Evolutionary conservation across 2,888 invertebrate species (phyloP).

Genomic region (Macropis europaea): DNA sequence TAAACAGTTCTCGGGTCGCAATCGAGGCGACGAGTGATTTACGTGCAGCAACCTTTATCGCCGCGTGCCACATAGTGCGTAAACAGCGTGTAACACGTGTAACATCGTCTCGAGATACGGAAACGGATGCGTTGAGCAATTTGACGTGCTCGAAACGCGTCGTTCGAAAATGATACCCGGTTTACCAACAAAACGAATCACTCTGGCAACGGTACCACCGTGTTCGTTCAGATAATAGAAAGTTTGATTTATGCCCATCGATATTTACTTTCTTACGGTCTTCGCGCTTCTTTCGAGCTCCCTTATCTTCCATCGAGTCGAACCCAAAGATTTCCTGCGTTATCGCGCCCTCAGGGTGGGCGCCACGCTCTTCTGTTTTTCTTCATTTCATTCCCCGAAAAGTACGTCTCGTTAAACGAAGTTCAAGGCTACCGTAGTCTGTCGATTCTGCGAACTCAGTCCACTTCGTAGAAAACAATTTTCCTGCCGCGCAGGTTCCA

Average conservation of each 20-base stretch:
- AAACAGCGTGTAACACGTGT: slow-evolving; percentile 48
- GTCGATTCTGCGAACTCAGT: too few relatives aligned
- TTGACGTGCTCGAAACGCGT: background rate
- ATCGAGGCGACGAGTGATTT: slow-evolving; percentile 26
- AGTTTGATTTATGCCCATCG: slow-evolving; percentile 4
- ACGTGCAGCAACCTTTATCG: slow-evolving; percentile 26
- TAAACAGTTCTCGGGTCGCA: slow-evolving; percentile 24
- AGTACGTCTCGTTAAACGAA: slow-evolving; percentile 1
- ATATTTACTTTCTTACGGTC: slow-evolving; percentile 24
- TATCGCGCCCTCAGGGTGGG: slow-evolving; percentile 14
- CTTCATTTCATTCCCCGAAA: slow-evolving; percentile 2
- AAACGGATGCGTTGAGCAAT: slow-evolving; percentile 30
- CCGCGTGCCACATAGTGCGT: slow-evolving; percentile 30
- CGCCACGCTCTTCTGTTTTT: background rate
- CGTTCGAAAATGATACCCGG: background rate
- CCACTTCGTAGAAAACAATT: too few relatives aligned
- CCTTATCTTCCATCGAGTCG: slow-evolving; percentile 32
- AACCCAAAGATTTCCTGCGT: slow-evolving; percentile 13
- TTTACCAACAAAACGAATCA: background rate
- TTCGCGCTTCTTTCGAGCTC: slow-evolving; percentile 7
- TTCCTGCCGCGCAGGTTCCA: too few relatives aligned
- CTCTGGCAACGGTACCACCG: too few relatives aligned
- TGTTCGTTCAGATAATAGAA: slow-evolving; percentile 4
- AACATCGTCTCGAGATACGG: slow-evolving; percentile 21
- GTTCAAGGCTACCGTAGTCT: slow-evolving; percentile 14